A percentile compares a stretch with the other conserved stretches of the same genome.
These are phyloP conservation scores for Leguminivora glycinivorella DNA, from an alignment of 1,140 invertebrate genomes.

Conservation along the genomic window DNA sequence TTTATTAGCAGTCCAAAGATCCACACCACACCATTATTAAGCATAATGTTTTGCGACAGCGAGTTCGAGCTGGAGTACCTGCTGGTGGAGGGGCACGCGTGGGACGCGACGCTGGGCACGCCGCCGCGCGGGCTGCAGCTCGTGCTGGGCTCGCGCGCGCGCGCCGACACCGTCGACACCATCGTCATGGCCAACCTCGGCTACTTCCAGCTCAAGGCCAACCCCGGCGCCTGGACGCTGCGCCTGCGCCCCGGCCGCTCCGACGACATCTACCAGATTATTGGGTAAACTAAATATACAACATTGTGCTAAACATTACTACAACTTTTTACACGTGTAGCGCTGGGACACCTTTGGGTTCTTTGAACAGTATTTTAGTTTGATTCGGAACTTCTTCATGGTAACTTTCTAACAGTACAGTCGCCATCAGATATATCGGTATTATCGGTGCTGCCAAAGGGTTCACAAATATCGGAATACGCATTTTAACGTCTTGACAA, in stretches of 20 bases:
- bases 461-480: too few relatives aligned
- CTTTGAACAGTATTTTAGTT: too few relatives aligned
- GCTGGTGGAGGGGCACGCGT: slow-evolving; percentile 97
- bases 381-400: too few relatives aligned
- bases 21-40: neutral
- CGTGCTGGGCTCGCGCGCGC: slow-evolving; percentile 91
- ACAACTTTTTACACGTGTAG: too few relatives aligned
- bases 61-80: slow-evolving; percentile 96
- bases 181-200: slow-evolving; percentile 99
- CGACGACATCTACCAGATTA: slow-evolving; percentile 94
- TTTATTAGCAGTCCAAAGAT: too few relatives aligned
- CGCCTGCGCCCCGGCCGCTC: slow-evolving; percentile 94
- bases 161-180: slow-evolving; percentile 93
- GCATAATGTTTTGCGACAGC: slow-evolving; percentile 76
- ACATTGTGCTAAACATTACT: too few relatives aligned
- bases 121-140: slow-evolving; percentile 98
- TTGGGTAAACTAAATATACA: slow-evolving; percentile 73
- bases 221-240: slow-evolving; percentile 96
- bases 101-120: slow-evolving; percentile 93
- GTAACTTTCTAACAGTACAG: too few relatives aligned
- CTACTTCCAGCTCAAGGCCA: slow-evolving; percentile 98
- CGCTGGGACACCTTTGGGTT: too few relatives aligned
- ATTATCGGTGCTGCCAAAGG: too few relatives aligned
- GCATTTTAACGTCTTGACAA: too few relatives aligned
- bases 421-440: too few relatives aligned